Percentiles rank a stretch among this genome's conserved stretches.
phyloP scores from a whole-genome alignment of 2,888 invertebrate species.

The Troides oblongomaculatus region DNA sequence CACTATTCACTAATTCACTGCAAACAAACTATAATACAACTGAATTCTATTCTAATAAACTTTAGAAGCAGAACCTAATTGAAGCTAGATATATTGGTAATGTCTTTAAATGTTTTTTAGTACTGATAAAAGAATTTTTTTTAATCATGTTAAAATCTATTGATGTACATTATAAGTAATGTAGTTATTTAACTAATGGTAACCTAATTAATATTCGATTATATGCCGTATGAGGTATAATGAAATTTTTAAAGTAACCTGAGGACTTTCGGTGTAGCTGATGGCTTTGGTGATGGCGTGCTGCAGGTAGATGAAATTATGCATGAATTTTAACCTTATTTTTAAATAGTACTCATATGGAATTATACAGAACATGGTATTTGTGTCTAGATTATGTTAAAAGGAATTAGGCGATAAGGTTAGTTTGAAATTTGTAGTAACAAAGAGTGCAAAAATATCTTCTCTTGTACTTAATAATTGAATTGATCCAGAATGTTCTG shows the following conservation, averaged over 20 bases:
- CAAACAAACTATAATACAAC: background rate
- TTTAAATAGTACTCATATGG: background rate
- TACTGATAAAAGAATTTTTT: background rate
- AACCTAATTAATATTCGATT: no score
- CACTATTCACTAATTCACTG: constrained; percentile 1
- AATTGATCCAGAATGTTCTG: no score
- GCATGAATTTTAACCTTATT: constrained; percentile 52
- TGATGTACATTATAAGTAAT: no score
- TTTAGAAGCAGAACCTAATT: background rate
- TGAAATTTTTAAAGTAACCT: constrained; percentile 64
- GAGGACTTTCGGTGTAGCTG: constrained; percentile 78
- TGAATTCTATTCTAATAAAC: constrained; percentile 1
- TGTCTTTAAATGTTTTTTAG: background rate
- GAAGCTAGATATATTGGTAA: background rate
- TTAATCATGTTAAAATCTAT: no score
- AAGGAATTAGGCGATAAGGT: no score
- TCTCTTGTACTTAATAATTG: no score
- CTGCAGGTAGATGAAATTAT: constrained; percentile 74
- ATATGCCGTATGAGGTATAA: constrained; percentile 46
- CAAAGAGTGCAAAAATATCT: no score
- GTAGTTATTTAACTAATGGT: no score
- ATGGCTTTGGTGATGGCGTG: constrained; percentile 78
- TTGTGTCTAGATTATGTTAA: no score
- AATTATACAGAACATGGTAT: background rate
- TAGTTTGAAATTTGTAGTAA: no score